Evolutionary conservation across 2,113 vertebrate species (phyloP).

Genomic region (Alexandromys fortis): DNA sequence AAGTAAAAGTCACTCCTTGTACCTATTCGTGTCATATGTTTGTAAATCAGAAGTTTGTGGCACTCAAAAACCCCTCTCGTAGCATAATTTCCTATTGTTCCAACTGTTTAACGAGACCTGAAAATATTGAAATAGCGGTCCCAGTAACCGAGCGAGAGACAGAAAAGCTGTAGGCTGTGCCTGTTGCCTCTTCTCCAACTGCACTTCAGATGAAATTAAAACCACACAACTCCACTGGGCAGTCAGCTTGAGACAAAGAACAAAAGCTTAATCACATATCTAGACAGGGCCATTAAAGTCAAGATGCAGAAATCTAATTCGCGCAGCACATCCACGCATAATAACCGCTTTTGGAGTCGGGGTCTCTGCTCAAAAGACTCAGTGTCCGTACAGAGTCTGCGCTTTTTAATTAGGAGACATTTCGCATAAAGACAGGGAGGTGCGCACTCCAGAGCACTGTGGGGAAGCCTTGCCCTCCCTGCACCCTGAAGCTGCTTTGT

Average conservation of each 20-base stretch:
- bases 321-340: slow-evolving; percentile 73
- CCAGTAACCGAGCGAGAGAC: neutral
- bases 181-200: slow-evolving; percentile 44
- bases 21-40: neutral
- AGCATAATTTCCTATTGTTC: neutral
- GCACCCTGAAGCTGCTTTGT: neutral
- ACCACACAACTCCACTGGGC: slow-evolving; percentile 67
- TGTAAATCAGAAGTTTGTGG: neutral
- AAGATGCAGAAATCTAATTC: slow-evolving; percentile 80
- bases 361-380: slow-evolving; percentile 73
- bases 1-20: slow-evolving; percentile 16
- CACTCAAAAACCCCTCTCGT: neutral
- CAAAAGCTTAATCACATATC: slow-evolving; percentile 80
- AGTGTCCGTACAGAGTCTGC: slow-evolving; percentile 77
- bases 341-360: slow-evolving; percentile 69
- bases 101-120: slow-evolving; percentile 26
- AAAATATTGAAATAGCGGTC: slow-evolving; percentile 42
- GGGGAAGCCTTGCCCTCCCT: neutral
- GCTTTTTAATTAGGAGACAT: slow-evolving; percentile 75
- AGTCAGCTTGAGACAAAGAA: slow-evolving; percentile 79
- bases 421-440: slow-evolving; percentile 59
- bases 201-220: slow-evolving; percentile 77
- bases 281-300: slow-evolving; percentile 81
- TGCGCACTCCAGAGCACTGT: neutral
- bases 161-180: neutral